These are phyloP conservation scores for Cordilura impudica DNA, from an alignment of 2,888 invertebrate species.

Conservation along the genomic window DNA sequence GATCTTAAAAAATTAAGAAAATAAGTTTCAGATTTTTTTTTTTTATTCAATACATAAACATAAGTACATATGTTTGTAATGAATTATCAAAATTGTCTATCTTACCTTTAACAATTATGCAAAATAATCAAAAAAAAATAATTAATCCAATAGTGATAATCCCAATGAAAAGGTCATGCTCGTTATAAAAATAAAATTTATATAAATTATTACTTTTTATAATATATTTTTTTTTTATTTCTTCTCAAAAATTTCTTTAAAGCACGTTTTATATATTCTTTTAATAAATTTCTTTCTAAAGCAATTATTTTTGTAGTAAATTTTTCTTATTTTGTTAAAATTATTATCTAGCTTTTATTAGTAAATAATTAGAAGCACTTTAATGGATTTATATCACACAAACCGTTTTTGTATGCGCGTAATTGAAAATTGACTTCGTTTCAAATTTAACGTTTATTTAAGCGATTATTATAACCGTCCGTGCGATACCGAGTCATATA, in stretches of 20 bases:
- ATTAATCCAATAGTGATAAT: conserved; percentile 48
- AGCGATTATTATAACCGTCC: conserved; percentile 51
- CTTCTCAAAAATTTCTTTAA: conserved; percentile 17
- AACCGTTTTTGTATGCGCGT: conserved; percentile 22
- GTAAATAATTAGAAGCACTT: conserved; percentile 27
- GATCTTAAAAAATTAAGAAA: too few species aligned
- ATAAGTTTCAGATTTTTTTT: too few species aligned
- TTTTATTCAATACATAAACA: too few species aligned
- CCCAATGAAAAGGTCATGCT: conserved; percentile 35
- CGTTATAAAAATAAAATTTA: conserved; percentile 8
- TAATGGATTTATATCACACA: conserved; percentile 12
- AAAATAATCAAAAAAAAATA: not conserved
- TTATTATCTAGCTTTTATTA: conserved; percentile 32
- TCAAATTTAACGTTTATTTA: conserved; percentile 53
- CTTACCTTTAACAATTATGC: conserved; percentile 41
- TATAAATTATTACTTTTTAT: conserved; percentile 7
- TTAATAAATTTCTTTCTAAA: conserved; percentile 8
- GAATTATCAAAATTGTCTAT: not conserved
- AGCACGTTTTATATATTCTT: conserved; percentile 30
- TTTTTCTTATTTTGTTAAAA: not conserved
- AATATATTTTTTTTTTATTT: conserved; percentile 20
- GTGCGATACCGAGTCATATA: conserved; percentile 44
- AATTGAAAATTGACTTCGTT: conserved; percentile 11
- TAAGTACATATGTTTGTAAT: too few species aligned
- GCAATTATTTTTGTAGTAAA: conserved; percentile 3